Conservation (phyloP, 2,797 vertebrate species). For the Mallotus villosus region DNA sequence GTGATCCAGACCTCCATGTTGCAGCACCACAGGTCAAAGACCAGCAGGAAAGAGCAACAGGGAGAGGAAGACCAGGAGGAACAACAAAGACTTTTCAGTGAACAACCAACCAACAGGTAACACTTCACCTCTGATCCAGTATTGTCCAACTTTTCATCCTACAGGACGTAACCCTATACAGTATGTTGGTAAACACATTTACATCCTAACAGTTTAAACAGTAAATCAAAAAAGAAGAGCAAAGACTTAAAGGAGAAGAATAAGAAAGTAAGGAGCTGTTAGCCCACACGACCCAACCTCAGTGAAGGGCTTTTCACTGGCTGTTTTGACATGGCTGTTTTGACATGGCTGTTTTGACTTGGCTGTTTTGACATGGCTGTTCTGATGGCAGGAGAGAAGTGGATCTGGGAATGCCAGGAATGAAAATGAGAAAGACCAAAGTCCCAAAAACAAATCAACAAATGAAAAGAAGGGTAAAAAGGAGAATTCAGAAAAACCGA, state of each 20-base stretch:
- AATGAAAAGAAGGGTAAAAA: constrained; percentile 35
- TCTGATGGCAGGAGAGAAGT: background rate
- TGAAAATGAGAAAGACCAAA: constrained; percentile 17
- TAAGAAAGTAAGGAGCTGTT: background rate
- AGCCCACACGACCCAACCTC: background rate
- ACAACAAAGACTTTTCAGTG: background rate
- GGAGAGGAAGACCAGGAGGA: constrained; percentile 3
- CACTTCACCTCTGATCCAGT: background rate
- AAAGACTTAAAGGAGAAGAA: background rate
- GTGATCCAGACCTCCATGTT: background rate
- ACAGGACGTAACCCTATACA: no score
- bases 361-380: background rate
- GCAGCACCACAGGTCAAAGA: constrained; percentile 15
- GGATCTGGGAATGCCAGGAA: background rate
- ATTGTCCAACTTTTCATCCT: no score
- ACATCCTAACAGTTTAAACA: background rate
- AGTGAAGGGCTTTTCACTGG: background rate
- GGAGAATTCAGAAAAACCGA: constrained; percentile 3
- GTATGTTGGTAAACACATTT: background rate
- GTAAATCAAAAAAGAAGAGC: background rate
- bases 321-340: background rate
- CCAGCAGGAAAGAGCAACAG: constrained; percentile 17
- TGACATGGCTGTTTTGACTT: background rate
- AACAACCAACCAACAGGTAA: constrained; percentile 2
- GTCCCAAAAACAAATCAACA: background rate